Evolutionary conservation across 2,113 vertebrate species (phyloP).

Genomic region (Cavia aperea): DNA sequence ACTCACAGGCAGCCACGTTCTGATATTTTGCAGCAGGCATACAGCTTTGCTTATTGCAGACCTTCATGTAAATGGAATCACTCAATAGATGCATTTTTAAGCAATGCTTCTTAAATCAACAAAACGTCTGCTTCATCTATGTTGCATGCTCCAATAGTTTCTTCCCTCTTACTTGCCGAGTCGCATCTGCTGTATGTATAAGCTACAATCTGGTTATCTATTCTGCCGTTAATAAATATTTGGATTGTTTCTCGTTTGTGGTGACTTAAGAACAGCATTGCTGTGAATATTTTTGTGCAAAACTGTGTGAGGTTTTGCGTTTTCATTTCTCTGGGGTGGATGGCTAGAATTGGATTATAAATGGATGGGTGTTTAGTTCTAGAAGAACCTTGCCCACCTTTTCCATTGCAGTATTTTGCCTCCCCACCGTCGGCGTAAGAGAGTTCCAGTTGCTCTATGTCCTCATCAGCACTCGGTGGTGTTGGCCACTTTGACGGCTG

Average conservation of each 20-base stretch:
- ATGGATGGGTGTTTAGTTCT: not conserved
- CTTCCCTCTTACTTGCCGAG: not conserved
- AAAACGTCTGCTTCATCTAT: not conserved
- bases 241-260: not conserved
- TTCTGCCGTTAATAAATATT: constrained; percentile 25
- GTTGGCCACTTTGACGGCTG: not conserved
- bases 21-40: not conserved
- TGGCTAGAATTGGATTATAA: not conserved
- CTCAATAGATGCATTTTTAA: not conserved
- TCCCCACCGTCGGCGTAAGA: accelerated
- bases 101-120: not conserved
- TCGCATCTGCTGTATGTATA: not conserved
- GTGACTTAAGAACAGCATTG: not conserved
- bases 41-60: not conserved
- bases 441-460: not conserved
- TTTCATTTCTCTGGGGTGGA: not conserved
- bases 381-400: not conserved
- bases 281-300: not conserved
- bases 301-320: not conserved
- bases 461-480: not conserved
- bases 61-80: not conserved
- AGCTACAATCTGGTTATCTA: not conserved
- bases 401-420: not conserved
- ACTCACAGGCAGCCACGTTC: not conserved
- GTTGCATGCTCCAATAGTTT: not conserved